Evolutionary conservation across 2,797 vertebrate species (phyloP), one percentile per base, ranked within the genome.

Genomic region (Odontamblyopus lacepedii): DNA sequence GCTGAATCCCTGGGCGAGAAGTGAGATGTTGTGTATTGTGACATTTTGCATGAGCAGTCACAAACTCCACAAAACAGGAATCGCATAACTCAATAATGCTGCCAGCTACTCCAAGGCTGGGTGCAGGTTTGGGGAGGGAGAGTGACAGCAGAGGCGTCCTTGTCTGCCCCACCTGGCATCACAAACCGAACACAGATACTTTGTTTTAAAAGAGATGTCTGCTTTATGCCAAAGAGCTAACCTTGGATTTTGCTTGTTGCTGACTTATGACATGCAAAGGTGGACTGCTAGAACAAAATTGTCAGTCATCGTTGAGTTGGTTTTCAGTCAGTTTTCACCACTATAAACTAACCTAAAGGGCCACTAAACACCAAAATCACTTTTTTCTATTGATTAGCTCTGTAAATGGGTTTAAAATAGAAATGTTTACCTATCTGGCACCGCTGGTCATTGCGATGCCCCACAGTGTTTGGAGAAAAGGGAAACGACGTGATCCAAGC

Each of bases 71-170:
- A 71, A 72, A 63, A 73, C 50, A 38, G 71, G 35, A 83, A 64
- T 62, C 13, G 66, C 73, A 44, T 35, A 69, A 44, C 66, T 73
- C 68, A 61, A 55, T 70, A 55, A 62, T 72, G 69, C 76, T 75
- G 69, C 60, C 76, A 66, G 69, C 67, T 66, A 63, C 73, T 85
- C 76, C 80, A 88, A 85, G 77, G 76, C 76, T 79, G 77, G 75
- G 71, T 50, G 71, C 75, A 71, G 55, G 81, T 83, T 84, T 88
- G 61, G 63, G 64, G 35, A 79, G 80, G 64, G 76, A 68, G 74
- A 77, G 59, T 77, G 74, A 85, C 88, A 83, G 83, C 79, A 59
- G 74, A 51, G 5, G 11, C 70, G 69, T 71, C 84, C 80, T 77
- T 73, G 80, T 81, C 44, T 53, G n/a, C 41, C 60, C 55, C 50